Base-by-base conservation (phyloP, 2,888 invertebrate genomes). In the Archips xylosteana region DNA sequence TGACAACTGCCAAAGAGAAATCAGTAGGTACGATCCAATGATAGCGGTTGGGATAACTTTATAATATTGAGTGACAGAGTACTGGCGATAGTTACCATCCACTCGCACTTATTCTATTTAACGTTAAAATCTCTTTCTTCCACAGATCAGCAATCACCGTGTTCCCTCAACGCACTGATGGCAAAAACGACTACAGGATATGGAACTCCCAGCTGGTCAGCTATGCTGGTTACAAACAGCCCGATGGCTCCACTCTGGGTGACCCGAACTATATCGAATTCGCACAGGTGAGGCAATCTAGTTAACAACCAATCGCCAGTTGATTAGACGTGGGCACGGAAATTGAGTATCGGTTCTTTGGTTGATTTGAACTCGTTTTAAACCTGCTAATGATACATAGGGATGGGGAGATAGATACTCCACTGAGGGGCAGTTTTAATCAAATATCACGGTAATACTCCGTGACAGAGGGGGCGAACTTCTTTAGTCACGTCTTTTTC, bases 131-230 rank as follows among this genome's bases (percentile, higher is more conserved):
- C n/a, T 12, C 12, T 49, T 5, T n/a, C n/a, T 68, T 57, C 83
- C 84, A 49, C 90, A 98, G 99, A 87, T 99, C 99, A 15, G 98
- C 99, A 54, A 98, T 99, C 83, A 99, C 99, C 45, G 96, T 99
- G 85, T 99, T 99, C 92, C 98, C 98, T 2, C 98, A 98, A 89
- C 95, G 98, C 32, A 98, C 97, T n/a, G 98, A 98, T 83, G 97
- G 96, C 0, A 96, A 96, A 77, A 98, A 98, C 80, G 99, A 99
- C 92, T 99, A 96, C 89, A 95, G 98, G 74, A 97, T 99, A 75
- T 99, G 99, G 99, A 99, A 99, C 89, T 95, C 96, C 0, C 99
- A 99, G 90, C 95, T 99, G 70, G 96, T 99, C 75, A 95, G 96
- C 76, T 99, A 99, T 87, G 99, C 99, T 0, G 99, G 98, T 0